These are phyloP conservation scores for Melanotaenia maccullochi DNA, from an alignment of 2,797 vertebrate species.

Conservation along the genomic window DNA sequence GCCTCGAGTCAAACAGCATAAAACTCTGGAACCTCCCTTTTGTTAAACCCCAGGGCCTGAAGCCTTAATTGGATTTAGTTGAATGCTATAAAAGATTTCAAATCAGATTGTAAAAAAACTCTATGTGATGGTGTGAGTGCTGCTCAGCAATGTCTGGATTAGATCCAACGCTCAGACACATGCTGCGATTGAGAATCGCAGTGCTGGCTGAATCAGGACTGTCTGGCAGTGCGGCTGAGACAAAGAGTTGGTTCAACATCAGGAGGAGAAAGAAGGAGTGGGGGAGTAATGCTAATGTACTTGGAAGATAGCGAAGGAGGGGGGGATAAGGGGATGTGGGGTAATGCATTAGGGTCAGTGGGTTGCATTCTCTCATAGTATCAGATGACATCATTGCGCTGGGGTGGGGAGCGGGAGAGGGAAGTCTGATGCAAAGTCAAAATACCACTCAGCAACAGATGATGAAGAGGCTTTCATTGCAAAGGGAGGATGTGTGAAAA, in stretches of 20 bases:
- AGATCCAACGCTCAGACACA: conserved; percentile 72
- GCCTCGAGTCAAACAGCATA: neutral
- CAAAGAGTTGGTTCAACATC: conserved; percentile 78
- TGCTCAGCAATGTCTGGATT: conserved; percentile 57
- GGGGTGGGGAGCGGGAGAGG: conserved; percentile 19
- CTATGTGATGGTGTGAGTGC: conserved; percentile 28
- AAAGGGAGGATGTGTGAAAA: conserved; percentile 35
- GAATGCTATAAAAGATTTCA: conserved; percentile 42
- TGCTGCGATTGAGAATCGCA: conserved; percentile 69
- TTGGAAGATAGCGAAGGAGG: conserved; percentile 55
- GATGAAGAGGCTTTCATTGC: conserved; percentile 73
- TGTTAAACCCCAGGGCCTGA: conserved; percentile 20
- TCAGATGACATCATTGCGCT: conserved; percentile 81
- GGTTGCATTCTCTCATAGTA: conserved; percentile 82
- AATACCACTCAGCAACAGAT: conserved; percentile 52
- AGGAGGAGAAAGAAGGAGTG: conserved; percentile 30
- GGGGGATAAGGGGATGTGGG: conserved; percentile 33
- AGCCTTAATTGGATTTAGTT: conserved; percentile 33
- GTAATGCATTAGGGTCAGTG: conserved; percentile 79
- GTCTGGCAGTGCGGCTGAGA: conserved; percentile 62
- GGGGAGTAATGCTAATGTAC: conserved; percentile 72
- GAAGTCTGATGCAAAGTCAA: conserved; percentile 58
- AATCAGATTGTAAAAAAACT: conserved; percentile 31
- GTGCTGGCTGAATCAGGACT: conserved; percentile 51
- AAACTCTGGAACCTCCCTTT: conserved; percentile 15